phyloP scores from a whole-genome alignment of 2,797 vertebrate species.

The Anableps anableps region DNA sequence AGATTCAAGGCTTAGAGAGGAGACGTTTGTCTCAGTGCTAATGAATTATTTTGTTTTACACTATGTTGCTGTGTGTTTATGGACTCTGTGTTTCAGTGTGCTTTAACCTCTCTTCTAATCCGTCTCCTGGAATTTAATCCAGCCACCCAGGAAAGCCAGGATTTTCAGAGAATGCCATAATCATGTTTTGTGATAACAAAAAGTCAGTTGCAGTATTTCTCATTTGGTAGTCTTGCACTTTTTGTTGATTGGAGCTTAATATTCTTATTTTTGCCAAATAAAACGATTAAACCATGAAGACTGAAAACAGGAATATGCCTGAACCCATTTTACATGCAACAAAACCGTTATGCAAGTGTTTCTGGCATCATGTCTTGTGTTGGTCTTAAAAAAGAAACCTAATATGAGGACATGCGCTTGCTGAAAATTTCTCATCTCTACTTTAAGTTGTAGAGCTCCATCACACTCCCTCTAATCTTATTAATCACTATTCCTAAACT shows the following conservation, averaged over 20 bases:
- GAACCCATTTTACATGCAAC: conserved; percentile 32
- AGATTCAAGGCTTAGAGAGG: background rate
- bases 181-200: conserved; percentile 64
- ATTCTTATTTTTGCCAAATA: conserved; percentile 1
- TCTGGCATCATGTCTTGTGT: conserved; percentile 53
- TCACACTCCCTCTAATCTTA: conserved; percentile 65
- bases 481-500: conserved; percentile 60
- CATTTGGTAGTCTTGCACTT: background rate
- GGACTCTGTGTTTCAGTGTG: conserved; percentile 29
- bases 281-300: background rate
- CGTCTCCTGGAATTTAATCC: conserved; percentile 32
- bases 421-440: conserved; percentile 44
- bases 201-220: conserved; percentile 32
- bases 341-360: conserved; percentile 44
- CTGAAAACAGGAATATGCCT: conserved; percentile 11
- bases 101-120: conserved; percentile 50
- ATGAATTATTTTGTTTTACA: conserved; percentile 19
- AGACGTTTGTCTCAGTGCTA: conserved; percentile 3
- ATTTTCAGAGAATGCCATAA: conserved; percentile 57
- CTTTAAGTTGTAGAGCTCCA: conserved; percentile 58
- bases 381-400: conserved; percentile 30
- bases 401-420: conserved; percentile 48
- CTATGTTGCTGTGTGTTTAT: conserved; percentile 6
- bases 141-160: conserved; percentile 54
- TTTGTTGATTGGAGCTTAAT: background rate